phyloP scores from a whole-genome alignment of 2,888 invertebrate species.

The Hirtodrosophila trivittata region DNA sequence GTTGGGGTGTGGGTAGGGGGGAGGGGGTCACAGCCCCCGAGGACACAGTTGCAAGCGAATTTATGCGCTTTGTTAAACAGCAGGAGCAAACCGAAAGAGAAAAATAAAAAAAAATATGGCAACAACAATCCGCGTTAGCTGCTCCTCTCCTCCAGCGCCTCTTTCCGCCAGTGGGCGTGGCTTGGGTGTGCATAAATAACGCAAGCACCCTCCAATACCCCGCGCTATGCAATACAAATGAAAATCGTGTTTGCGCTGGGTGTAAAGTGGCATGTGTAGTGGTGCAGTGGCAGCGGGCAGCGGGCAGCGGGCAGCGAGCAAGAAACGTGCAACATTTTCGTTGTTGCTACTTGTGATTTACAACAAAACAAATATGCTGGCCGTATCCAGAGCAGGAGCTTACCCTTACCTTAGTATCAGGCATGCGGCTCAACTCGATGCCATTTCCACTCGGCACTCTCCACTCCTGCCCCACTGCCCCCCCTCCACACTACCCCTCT shows the following conservation, averaged over 20 bases:
- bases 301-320: conserved; percentile 27
- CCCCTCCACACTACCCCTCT: background rate
- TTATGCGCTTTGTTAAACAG: conserved; percentile 81
- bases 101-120: conserved; percentile 50
- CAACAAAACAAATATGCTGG: conserved; percentile 79
- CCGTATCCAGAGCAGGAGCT: conserved; percentile 33
- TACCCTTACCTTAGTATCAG: conserved; percentile 57
- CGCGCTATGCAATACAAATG: conserved; percentile 71
- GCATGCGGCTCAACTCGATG: conserved; percentile 17
- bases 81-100: conserved; percentile 60
- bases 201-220: conserved; percentile 20
- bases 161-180: conserved; percentile 32
- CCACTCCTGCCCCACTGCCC: background rate
- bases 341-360: conserved; percentile 76
- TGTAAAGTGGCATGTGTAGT: conserved; percentile 77
- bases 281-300: conserved; percentile 42
- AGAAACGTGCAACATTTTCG: conserved; percentile 59
- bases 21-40: conserved; percentile 45
- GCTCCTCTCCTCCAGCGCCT: background rate
- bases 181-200: conserved; percentile 74
- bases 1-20: background rate
- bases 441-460: background rate
- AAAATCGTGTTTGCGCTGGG: conserved; percentile 78
- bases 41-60: conserved; percentile 81
- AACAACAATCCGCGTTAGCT: conserved; percentile 60